These are phyloP conservation scores for Habroteleia sp. DNA, from an alignment of 2,888 invertebrate species.

Conservation along the genomic window DNA sequence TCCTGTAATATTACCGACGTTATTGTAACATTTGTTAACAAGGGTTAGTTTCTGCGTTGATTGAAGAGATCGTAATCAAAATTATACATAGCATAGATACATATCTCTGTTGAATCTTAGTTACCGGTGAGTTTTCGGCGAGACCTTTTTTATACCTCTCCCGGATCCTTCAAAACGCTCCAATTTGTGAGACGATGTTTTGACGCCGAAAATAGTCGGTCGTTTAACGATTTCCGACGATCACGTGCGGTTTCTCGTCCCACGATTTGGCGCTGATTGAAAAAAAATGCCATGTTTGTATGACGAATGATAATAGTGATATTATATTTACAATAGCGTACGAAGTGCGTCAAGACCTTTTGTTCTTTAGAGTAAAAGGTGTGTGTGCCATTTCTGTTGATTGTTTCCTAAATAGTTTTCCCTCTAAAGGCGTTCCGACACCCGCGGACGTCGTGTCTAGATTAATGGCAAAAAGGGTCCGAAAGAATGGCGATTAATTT, in stretches of 20 bases:
- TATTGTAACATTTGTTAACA: conserved; percentile 48
- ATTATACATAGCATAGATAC: conserved; percentile 58
- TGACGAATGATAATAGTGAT: conserved; percentile 24
- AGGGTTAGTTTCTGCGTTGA: conserved; percentile 37
- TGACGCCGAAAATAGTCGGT: too few species aligned
- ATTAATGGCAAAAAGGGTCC: background rate
- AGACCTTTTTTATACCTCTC: conserved; percentile 5
- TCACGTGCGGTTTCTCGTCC: background rate
- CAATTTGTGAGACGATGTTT: conserved; percentile 4
- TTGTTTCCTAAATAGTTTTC: conserved; percentile 16
- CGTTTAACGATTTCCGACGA: conserved; percentile 13
- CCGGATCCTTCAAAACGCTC: background rate
- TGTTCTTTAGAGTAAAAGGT: conserved; percentile 41
- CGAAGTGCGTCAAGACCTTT: conserved; percentile 23
- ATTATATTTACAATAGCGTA: conserved; percentile 35
- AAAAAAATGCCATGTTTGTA: conserved; percentile 24
- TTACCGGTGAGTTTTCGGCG: conserved; percentile 32
- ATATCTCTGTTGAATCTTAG: conserved; percentile 62
- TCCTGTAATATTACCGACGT: conserved; percentile 43
- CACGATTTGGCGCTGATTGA: background rate
- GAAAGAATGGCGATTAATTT: conserved; percentile 18
- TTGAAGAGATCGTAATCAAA: conserved; percentile 55
- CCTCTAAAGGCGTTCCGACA: background rate
- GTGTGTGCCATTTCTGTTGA: conserved; percentile 48
- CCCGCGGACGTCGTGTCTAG: background rate